A percentile compares a stretch with the other conserved stretches of the same genome.
Evolutionary conservation across 2,888 invertebrate species (phyloP).

Genomic region (Tillus elongatus): DNA sequence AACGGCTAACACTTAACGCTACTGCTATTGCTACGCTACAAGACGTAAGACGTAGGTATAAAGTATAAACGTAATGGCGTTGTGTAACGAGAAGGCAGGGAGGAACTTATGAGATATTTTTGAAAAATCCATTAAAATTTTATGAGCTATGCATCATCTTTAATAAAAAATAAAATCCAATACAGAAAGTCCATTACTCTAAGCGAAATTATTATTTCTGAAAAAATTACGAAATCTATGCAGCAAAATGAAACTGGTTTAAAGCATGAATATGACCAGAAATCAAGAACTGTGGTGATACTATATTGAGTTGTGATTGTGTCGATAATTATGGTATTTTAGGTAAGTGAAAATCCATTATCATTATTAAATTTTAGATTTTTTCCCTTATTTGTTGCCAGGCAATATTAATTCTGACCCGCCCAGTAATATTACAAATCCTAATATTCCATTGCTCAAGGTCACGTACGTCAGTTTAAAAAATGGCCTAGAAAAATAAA

Average conservation of each 20-base stretch:
- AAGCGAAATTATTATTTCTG: conserved; percentile 16
- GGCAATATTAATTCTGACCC: conserved; percentile 27
- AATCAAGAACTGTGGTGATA: too few relatives aligned
- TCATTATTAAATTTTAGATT: conserved; percentile 17
- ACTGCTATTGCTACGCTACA: too few relatives aligned
- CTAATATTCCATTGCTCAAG: too few relatives aligned
- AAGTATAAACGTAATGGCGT: too few relatives aligned
- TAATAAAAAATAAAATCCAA: conserved; percentile 28
- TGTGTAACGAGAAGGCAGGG: conserved; percentile 37
- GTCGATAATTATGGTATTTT: conserved; percentile 21
- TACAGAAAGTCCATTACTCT: conserved; percentile 13
- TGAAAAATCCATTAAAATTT: conserved; percentile 33
- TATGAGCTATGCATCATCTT: conserved; percentile 39
- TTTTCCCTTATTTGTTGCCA: conserved; percentile 19
- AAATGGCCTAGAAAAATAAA: too few relatives aligned
- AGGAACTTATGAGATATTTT: conserved; percentile 30
- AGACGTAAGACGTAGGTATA: too few relatives aligned
- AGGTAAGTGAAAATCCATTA: conserved; percentile 34
- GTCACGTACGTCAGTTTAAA: conserved; percentile 38
- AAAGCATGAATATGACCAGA: too few relatives aligned
- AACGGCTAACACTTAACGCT: too few relatives aligned
- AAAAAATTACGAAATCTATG: conserved; percentile 19
- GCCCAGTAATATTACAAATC: conserved; percentile 33
- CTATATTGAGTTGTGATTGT: too few relatives aligned
- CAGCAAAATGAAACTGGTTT: too few relatives aligned